A percentile compares a stretch with the other conserved stretches of the same genome.
These are phyloP conservation scores for Drosophila murphyi DNA, from an alignment of 1,140 invertebrate species.

Conservation along the genomic window DNA sequence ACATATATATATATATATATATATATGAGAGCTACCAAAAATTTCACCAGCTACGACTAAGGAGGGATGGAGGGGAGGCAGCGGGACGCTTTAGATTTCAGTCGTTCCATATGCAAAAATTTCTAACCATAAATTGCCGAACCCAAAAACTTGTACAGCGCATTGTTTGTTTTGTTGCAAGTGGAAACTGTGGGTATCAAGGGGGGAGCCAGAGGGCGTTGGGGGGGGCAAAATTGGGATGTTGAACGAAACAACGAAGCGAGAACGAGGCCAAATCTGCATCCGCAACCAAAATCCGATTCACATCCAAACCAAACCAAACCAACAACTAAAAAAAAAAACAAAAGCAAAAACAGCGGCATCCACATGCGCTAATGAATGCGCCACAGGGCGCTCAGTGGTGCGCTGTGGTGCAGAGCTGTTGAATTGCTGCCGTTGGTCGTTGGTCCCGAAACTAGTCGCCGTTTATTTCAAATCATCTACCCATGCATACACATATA, in stretches of 20 bases:
- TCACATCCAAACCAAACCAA: conserved; percentile 31
- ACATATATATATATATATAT: conserved; percentile 17
- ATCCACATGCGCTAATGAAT: conserved; percentile 71
- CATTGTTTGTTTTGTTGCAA: conserved; percentile 26
- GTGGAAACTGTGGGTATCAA: too few relatives aligned
- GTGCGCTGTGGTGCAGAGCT: conserved; percentile 12
- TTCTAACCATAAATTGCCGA: conserved; percentile 78
- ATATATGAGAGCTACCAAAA: conserved; percentile 65
- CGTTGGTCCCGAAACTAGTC: conserved; percentile 58
- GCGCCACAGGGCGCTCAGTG: conserved; percentile 30
- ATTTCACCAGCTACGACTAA: conserved; percentile 26
- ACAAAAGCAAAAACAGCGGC: not conserved
- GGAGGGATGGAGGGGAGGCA: not conserved
- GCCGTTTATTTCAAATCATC: conserved; percentile 53
- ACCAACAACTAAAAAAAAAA: too few relatives aligned
- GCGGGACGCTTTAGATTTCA: conserved; percentile 10
- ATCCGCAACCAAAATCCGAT: conserved; percentile 16
- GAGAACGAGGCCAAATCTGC: conserved; percentile 50
- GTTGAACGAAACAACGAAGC: conserved; percentile 45
- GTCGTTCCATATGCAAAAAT: conserved; percentile 66
- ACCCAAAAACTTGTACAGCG: conserved; percentile 62
- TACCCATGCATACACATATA: conserved; percentile 9
- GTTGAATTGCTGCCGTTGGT: conserved; percentile 17
- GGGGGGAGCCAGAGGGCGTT: not conserved
- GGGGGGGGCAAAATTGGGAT: conserved; percentile 13